Evolutionary conservation across 1,140 invertebrate genomes (phyloP), one percentile per base, ranked within the genome.

Genomic region (Pseudomyrmex flavicornis): DNA sequence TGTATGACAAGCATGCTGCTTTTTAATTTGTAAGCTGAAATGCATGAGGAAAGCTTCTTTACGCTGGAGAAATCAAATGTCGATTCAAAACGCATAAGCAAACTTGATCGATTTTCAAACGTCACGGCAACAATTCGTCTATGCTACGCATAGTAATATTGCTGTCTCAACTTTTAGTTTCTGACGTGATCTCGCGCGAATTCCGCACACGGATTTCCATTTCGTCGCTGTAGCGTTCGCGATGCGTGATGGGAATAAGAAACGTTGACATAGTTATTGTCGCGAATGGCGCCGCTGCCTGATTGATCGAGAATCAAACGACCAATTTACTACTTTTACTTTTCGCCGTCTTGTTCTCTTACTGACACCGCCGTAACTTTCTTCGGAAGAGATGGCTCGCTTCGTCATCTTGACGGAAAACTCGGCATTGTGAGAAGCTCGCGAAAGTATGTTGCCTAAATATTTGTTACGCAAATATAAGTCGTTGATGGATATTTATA

Each of bases 261-360:
- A 82, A 35, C 22, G 63, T 13, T 26, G 52, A 59, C 73, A 70
- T 48, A 56, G 50, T 86, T 86, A 84, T 74, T 46, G 74, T n/a
- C 68, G 44, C 72, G 22, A 62, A 65, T 46, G 61, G 59, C 26
- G 5, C 26, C 13, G 13, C 20, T 20, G 20, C 8, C 46, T 87
- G 86, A 88, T 87, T 56, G 86, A 87, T 84, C 86, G 65, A 61
- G 65, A 76, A 76, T 82, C 74, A 76, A 88, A 87, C 61, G 72
- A 46, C 56, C 73, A 77, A 83, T 83, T 68, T 52, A n/a, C 58
- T 74, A 56, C 48, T 46, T 82, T 61, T 56, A 61, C 80, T 48
- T 20, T 7, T 2, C 35, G 20, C 10, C 44, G 17, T 58, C 35
- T 77, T 46, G 59, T 70, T 26, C 5, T 80, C 58, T 73, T 26